Base-by-base conservation (phyloP, 1,140 invertebrate species). In the Teleogryllus occipitalis region DNA sequence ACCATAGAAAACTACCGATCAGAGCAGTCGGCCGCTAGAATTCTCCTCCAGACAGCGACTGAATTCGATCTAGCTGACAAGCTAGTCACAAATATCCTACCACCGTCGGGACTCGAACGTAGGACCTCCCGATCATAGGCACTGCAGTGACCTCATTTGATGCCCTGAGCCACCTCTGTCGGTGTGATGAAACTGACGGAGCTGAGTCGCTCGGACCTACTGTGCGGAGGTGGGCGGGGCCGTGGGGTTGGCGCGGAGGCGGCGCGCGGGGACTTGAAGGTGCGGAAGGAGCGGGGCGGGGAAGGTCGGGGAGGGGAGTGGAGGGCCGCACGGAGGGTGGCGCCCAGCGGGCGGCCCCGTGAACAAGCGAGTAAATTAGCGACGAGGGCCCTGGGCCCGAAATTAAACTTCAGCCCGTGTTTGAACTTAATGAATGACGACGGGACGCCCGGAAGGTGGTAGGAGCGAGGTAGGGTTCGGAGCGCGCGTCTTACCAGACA, bases 391-490 rank as follows among this genome's bases (percentile, higher is more conserved):
- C 18, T 18, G 54, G 54, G 54, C 54, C 54, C 54, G 54, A 65
- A 65, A 65, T 65, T 65, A 65, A 65, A 65, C 54, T 65, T 65
- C 54, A 65, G 54, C 18, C 49, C 54, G 54, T 65, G 54, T 65
- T 65, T 65, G 54, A 65, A 65, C 54, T 65, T 65, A 65, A 65
- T 65, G 54, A 65, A 54, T 54, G 54, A 65, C 54, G 54, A 65
- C 54, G 54, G 54, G 54, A 7, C 54, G 54, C 54, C 7, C 54
- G 54, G 7, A 5, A 65, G 7, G 2, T 65, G 1, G 54, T 10
- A 7, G 54, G 7, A 7, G 7, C 54, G 54, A 65, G 18, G 7
- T 18, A 65, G 54, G n/a, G 54, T 65, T 65, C 54, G 54, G 54
- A 7, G 54, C 54, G 27, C 54, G 10, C 54, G 1, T 65, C 54